Evolutionary conservation across 1,140 invertebrate species (phyloP), one percentile per base, ranked within the genome.

Genomic region (Lucilia cuprina): DNA sequence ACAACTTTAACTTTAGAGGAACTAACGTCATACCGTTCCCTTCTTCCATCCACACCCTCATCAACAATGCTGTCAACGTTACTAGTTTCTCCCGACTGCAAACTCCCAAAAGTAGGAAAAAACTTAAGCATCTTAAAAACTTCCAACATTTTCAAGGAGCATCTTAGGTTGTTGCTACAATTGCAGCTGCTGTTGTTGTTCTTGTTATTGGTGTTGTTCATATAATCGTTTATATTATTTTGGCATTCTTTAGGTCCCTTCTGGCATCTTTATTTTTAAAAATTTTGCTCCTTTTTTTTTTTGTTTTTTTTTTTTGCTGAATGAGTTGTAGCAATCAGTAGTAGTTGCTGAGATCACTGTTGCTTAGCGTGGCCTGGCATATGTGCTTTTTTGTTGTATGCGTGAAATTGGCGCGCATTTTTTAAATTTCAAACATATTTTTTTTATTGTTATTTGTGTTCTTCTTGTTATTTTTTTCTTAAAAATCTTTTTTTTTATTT

Each of bases 371-470:
- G n/a, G 19, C 8, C 65, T 70, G n/a, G 65, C 21, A 34, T 77
- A 19, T 77, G 25, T 35, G 25, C n/a, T 77, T 77, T 77, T 77
- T 34, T 19, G 41, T 83, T 83, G 82, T 83, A 74, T 83, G 82
- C 82, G 82, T 70, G 65, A 83, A 70, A 83, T 83, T 83, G 82
- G 83, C 60, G 74, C 83, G 83, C 83, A 70, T 75, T 83, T 83
- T 83, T 83, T 9, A 80, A 80, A 80, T 80, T 49, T 80, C 77
- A 80, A 80, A 80, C 77, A 80, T 80, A 50, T 80, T 78, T 80
- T 80, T 49, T 41, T 21, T n/a, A 50, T 80, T 80, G n/a, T 49
- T 49, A n/a, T 19, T 80, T 80, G 47, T 30, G 25, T 3, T 30
- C n/a, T 19, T 25, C 3, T 49, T 80, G 41, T 80, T 49, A 80